Base-by-base conservation (phyloP, 2,797 vertebrate species). In the Melanotaenia parkinsoni region DNA sequence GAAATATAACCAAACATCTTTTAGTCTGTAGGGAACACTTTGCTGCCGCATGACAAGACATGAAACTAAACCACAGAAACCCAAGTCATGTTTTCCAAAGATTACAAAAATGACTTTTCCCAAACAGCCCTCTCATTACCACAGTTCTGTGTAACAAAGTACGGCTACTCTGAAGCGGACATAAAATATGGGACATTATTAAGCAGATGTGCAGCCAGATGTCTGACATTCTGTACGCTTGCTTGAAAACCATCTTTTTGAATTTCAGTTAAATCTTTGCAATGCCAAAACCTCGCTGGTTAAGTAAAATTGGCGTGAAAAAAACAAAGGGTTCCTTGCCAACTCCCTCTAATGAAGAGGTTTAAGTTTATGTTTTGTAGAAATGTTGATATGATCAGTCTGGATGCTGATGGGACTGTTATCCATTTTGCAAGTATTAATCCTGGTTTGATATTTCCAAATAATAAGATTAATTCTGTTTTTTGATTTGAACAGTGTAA, bases 21-120 rank as follows among this genome's bases (percentile, higher is more conserved):
- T 40, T 3, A 4, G 70, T 66, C 33, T 53, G 45, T 22, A 28
- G 9, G 56, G 57, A 82, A 58, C 54, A 59, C 59, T 70, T 73
- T 47, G 57, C 64, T n/a, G 56, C 18, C 68, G 32, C 22, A 14
- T 22, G 67, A 69, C 26, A 14, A 76, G 66, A 70, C 74, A 74
- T 54, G 63, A 67, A 67, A 65, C 51, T 16, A 58, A 76, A 87
- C 85, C 80, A 62, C 87, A 84, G 50, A 75, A 81, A 76, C 58
- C 72, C 56, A 32, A 58, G 71, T 82, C 81, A 24, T 76, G 63
- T 74, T 80, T 47, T 71, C 57, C 3, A 24, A 70, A 51, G 75
- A 70, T 75, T 62, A 65, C 79, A 78, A 70, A 83, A n/a, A 33
- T 62, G 54, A 71, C 66, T 78, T 86, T 75, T 69, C 65, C 62